A percentile compares a stretch with the other conserved stretches of the same genome.
phyloP scores from a whole-genome alignment of 2,113 vertebrate genomes.

The Gadus macrocephalus region DNA sequence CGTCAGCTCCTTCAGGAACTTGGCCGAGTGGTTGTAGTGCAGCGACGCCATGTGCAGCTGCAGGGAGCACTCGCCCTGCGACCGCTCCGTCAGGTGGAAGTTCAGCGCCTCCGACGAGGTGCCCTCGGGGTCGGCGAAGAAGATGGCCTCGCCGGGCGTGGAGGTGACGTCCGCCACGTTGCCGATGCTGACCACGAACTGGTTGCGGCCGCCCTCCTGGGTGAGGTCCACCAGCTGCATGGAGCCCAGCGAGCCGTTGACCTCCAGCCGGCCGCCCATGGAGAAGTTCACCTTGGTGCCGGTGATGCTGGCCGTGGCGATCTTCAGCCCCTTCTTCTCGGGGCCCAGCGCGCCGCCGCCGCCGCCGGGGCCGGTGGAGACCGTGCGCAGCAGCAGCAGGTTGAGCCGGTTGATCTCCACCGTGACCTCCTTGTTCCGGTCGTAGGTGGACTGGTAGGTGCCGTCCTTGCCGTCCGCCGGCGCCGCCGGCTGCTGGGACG shows the following conservation, averaged over 20 bases:
- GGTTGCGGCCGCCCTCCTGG: slow-evolving; percentile 82
- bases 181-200: slow-evolving; percentile 94
- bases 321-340: slow-evolving; percentile 89
- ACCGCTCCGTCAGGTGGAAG: slow-evolving; percentile 82
- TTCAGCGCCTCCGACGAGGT: slow-evolving; percentile 83
- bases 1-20: slow-evolving; percentile 88
- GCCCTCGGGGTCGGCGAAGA: slow-evolving; percentile 56
- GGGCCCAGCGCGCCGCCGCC: slow-evolving; percentile 62
- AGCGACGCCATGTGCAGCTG: slow-evolving; percentile 91
- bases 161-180: slow-evolving; percentile 64
- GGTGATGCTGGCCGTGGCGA: slow-evolving; percentile 93
- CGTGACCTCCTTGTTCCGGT: slow-evolving; percentile 88
- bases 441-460: slow-evolving; percentile 82
- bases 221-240: slow-evolving; percentile 91
- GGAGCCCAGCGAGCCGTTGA: slow-evolving; percentile 90
- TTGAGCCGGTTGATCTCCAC: slow-evolving; percentile 96
- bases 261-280: slow-evolving; percentile 81
- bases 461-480: slow-evolving; percentile 67
- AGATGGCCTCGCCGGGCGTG: slow-evolving; percentile 55
- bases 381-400: slow-evolving; percentile 86
- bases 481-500: slow-evolving; percentile 69
- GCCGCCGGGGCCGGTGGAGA: slow-evolving; percentile 66
- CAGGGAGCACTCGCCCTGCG: slow-evolving; percentile 86
- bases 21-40: slow-evolving; percentile 95
- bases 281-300: slow-evolving; percentile 93